A percentile compares a stretch with the other conserved stretches of the same genome.
Evolutionary conservation across 1,140 invertebrate genomes (phyloP).

Genomic region (Caenorhabditis inopinata): DNA sequence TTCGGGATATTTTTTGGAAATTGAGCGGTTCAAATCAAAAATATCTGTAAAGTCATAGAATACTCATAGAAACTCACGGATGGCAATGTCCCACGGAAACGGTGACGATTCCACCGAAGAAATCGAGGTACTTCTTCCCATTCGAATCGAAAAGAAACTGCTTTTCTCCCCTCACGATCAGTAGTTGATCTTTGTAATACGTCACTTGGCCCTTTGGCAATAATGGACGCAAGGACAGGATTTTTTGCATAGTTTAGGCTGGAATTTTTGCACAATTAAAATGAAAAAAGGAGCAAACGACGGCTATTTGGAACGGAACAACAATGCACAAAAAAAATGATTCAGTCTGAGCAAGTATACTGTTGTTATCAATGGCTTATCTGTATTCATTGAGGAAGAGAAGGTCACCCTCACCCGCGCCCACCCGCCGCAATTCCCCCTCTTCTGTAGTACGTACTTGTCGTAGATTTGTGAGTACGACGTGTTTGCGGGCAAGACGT

Average conservation of each 20-base stretch:
- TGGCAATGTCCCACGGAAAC: conserved; percentile 96
- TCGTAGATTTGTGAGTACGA: too few relatives aligned
- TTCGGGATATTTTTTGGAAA: too few relatives aligned
- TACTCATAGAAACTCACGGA: conserved; percentile 77
- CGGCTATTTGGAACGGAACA: background rate
- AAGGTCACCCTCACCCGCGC: too few relatives aligned
- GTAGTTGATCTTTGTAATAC: conserved; percentile 76
- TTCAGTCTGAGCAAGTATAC: too few relatives aligned
- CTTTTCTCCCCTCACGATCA: conserved; percentile 81
- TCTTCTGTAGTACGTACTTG: too few relatives aligned
- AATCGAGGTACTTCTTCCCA: conserved; percentile 83
- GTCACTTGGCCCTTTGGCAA: conserved; percentile 73
- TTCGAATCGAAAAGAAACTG: conserved; percentile 88
- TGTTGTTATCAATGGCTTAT: too few relatives aligned
- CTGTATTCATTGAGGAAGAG: too few relatives aligned
- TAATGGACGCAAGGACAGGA: conserved; percentile 48
- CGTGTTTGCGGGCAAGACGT: too few relatives aligned
- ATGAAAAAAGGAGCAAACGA: background rate
- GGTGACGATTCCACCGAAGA: conserved; percentile 90
- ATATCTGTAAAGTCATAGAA: background rate
- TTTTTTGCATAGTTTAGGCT: conserved; percentile 44
- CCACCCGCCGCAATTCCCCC: too few relatives aligned
- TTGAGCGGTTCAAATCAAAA: too few relatives aligned
- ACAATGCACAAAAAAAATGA: background rate
- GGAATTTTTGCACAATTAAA: background rate